Base-by-base conservation (phyloP, 1,140 invertebrate genomes). In the Bemisia tabaci region DNA sequence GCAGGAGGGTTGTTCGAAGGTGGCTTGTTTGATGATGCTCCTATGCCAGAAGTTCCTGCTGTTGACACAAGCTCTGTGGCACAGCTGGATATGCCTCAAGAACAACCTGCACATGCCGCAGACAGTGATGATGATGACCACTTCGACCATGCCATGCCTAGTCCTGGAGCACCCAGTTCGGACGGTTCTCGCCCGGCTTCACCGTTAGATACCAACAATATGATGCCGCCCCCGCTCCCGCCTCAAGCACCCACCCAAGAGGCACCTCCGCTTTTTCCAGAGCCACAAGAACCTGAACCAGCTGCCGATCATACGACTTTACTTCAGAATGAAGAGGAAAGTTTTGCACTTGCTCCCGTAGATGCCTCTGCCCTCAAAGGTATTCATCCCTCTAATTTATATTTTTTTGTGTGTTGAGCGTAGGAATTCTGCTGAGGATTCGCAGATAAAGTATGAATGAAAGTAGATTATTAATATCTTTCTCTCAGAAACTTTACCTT, bases 251-350 rank as follows among this genome's bases (percentile, higher is more conserved):
- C 24, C 2, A 71, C 68, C 59, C 74, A 74, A 0, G 75, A 76
- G 12, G 71, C 22, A 63, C 71, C 75, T 59, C 70, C 72, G 59
- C 72, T 73, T 23, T 22, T 70, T 24, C 74, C 74, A 0, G 76
- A 76, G 21, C 74, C 74, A 0, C 76, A 76, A 25, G 72, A 74
- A 68, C 76, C 79, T 67, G 79, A 79, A 58, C 80, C 79, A 59
- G 73, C 76, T 26, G 73, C 79, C 25, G 87, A 90, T 68, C 89
- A 93, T 75, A 91, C 93, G 1, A 94, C 92, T 0, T 78, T 96
- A 26, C 78, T 96, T 12, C 91, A 92, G 59, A 95, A 96, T 77
- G 94, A 97, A 74, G 93, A 96, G 75, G 94, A 97, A 77, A 94
- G 92, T 68, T 98, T 98, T 77, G 94, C 95, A 25, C 79, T 98